Evolutionary conservation across 2,113 vertebrate species (phyloP).

Genomic region (Osmerus eperlanus): DNA sequence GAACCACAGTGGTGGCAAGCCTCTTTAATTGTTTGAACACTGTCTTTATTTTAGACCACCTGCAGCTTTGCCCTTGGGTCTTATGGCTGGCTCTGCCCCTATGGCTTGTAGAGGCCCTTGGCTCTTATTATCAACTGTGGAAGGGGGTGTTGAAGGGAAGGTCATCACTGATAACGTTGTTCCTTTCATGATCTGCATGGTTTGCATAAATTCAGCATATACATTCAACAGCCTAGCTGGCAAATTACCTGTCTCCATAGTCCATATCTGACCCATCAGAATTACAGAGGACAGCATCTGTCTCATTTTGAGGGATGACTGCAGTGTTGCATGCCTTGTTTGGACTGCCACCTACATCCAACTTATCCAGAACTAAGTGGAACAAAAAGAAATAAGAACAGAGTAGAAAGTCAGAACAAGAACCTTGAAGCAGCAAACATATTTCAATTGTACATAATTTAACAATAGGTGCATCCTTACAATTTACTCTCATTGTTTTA

Average conservation of each 20-base stretch:
- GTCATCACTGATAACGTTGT: constrained; percentile 1
- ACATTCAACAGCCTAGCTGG: constrained; percentile 19
- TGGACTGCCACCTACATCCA: constrained; percentile 13
- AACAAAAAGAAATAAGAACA: constrained; percentile 6
- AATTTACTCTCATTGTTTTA: no score
- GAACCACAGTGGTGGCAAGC: constrained; percentile 6
- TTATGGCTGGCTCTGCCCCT: constrained; percentile 1
- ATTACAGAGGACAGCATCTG: constrained; percentile 18
- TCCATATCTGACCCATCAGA: constrained; percentile 25
- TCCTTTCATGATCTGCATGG: constrained; percentile 13
- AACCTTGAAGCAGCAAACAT: no score
- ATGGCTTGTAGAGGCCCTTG: neutral
- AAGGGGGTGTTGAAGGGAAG: no score
- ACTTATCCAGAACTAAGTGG: constrained; percentile 11
- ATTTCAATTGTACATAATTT: no score
- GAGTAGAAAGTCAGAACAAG: neutral
- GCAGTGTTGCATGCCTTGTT: constrained; percentile 22
- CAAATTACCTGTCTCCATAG: constrained; percentile 14
- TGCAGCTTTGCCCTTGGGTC: neutral
- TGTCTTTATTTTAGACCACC: no score
- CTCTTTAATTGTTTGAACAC: constrained; percentile 2
- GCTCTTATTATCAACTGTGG: no score
- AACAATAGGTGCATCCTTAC: no score
- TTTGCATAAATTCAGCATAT: constrained; percentile 19
- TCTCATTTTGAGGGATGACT: constrained; percentile 26